A percentile compares a stretch with the other conserved stretches of the same genome.
Conservation (phyloP, 2,797 vertebrate genomes). For the Poecilia picta region DNA sequence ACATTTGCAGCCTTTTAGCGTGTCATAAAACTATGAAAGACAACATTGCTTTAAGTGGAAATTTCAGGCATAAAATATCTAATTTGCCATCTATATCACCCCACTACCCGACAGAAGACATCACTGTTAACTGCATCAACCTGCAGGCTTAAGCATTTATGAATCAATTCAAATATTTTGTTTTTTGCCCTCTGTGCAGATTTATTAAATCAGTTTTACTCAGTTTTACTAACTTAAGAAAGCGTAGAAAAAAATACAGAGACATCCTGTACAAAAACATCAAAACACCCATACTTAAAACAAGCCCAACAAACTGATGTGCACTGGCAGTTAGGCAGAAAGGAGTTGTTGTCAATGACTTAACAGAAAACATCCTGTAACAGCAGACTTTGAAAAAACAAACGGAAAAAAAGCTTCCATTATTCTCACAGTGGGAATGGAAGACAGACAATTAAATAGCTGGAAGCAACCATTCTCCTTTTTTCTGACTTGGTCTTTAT, state of each 20-base stretch:
- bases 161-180: neutral
- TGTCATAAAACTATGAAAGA: neutral
- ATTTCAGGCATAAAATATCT: neutral
- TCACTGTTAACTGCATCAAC: neutral
- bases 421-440: neutral
- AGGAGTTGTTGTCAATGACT: neutral
- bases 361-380: neutral
- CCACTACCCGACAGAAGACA: neutral
- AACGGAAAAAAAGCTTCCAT: neutral
- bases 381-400: neutral
- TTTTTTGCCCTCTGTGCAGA: neutral
- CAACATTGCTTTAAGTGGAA: neutral
- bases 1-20: neutral
- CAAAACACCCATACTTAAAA: neutral
- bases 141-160: neutral
- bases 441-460: neutral
- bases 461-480: neutral
- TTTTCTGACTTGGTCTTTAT: too few species aligned
- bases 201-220: too few species aligned
- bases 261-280: neutral
- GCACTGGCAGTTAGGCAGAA: neutral
- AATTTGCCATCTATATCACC: neutral
- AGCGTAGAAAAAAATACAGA: neutral
- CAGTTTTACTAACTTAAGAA: neutral
- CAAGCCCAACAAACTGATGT: neutral